Conservation (phyloP, 2,113 vertebrate genomes). For the Cheilinus undulatus region DNA sequence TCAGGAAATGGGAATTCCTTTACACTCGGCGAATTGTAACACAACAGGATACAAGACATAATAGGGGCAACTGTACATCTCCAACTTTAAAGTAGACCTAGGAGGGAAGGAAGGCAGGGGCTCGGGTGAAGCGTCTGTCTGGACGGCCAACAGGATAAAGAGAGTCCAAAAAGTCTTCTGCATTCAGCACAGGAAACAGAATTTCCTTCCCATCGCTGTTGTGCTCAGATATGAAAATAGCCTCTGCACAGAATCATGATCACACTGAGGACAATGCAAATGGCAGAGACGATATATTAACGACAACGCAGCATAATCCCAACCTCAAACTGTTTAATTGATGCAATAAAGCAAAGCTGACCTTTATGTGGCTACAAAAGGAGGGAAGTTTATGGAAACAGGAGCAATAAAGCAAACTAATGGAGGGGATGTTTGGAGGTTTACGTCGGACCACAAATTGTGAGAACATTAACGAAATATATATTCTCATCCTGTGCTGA, state of each 20-base stretch:
- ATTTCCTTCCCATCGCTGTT: conserved; percentile 66
- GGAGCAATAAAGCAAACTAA: conserved; percentile 41
- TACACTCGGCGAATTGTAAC: conserved; percentile 30
- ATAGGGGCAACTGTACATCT: conserved; percentile 42
- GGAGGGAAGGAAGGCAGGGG: conserved; percentile 68
- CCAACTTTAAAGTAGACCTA: conserved; percentile 13
- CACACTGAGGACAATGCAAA: conserved; percentile 22
- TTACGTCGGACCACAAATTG: conserved; percentile 11
- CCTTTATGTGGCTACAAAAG: conserved; percentile 37
- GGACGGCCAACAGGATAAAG: conserved; percentile 59
- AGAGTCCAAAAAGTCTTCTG: conserved; percentile 52
- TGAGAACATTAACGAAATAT: conserved; percentile 30
- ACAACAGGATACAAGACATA: conserved; percentile 76
- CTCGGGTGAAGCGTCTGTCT: conserved; percentile 32
- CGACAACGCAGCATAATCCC: conserved; percentile 26
- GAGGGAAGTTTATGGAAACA: conserved; percentile 34
- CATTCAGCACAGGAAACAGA: conserved; percentile 72
- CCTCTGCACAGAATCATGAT: conserved; percentile 7
- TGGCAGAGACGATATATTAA: conserved; percentile 33
- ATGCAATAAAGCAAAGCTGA: conserved; percentile 48
- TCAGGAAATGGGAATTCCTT: conserved; percentile 60
- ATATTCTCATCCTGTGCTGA: conserved; percentile 9
- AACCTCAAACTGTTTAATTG: conserved; percentile 34
- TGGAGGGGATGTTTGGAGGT: conserved; percentile 13
- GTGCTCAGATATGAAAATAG: conserved; percentile 60